Evolutionary conservation across 2,888 invertebrate species (phyloP), one percentile per base, ranked within the genome.

Genomic region (Orthonychiurus folsomi): DNA sequence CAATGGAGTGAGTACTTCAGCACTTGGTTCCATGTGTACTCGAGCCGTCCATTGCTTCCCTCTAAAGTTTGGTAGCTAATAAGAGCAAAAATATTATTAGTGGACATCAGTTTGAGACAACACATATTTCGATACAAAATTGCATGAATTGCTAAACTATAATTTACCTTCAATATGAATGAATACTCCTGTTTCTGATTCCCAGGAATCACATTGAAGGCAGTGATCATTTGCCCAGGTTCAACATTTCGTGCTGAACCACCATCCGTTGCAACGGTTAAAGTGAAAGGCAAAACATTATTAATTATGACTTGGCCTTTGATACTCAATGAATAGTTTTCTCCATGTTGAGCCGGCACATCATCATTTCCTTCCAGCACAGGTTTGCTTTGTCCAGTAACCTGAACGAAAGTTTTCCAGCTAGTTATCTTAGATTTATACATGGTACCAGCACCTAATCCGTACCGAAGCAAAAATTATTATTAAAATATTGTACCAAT

Each of bases 261-360:
- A 18, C 28, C 15, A 5, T 25, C 56, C 12, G 56, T 27, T 3
- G 56, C 25, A 9, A 56, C 26, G 3, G 15, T 21, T 28, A 56
- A 12, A 2, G 27, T 2, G 3, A 28, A 3, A 20, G 56, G 28
- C 2, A 56, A 27, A 5, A 56, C 26, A 21, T 56, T 56, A 21
- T 28, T 26, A 21, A 56, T 27, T 18, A 28, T n/a, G 37, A 56
- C 27, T 27, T 25, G 56, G 20, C 28, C 20, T 20, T 27, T 56
- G 9, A 56, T 25, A 20, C 20, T 12, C n/a, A 56, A 3, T 9
- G 20, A 28, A 21, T 56, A 56, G 37, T 56, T 26, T 28, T 27
- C 5, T 27, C 27, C 27, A 20, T 15, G 9, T 15, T 5, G 15
- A 9, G 37, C 15, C 15, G 37, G 37, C 9, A 9, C 5, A 37